Percentiles rank a stretch among this genome's conserved stretches.
Evolutionary conservation across 2,888 invertebrate species (phyloP).

Genomic region (Xanthorhoe designata): DNA sequence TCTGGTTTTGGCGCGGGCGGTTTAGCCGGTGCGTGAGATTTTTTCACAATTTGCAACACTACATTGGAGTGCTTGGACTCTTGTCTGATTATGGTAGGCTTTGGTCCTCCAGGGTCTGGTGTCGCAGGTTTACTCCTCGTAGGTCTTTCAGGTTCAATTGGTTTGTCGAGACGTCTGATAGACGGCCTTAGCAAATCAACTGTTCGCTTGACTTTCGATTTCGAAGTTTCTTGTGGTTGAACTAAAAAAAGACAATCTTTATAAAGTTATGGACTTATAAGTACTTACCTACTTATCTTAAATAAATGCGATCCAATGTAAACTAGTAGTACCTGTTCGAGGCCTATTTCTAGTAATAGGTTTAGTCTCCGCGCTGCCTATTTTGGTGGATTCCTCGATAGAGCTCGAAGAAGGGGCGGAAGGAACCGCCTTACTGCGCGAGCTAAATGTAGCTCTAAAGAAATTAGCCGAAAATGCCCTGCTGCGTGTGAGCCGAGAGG

Average conservation of each 20-base stretch:
- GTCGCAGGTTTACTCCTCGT: conserved; percentile 59
- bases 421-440: conserved; percentile 77
- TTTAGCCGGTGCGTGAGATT: conserved; percentile 62
- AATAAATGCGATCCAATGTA: no score
- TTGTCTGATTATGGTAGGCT: conserved; percentile 53
- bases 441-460: conserved; percentile 80
- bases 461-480: conserved; percentile 74
- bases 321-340: conserved; percentile 65
- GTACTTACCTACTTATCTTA: background rate
- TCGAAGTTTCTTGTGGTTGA: conserved; percentile 55
- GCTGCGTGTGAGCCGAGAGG: conserved; percentile 46
- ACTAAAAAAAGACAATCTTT: conserved; percentile 48
- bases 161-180: conserved; percentile 58
- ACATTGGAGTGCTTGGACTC: conserved; percentile 65
- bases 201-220: conserved; percentile 58
- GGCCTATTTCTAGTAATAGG: conserved; percentile 80
- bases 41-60: conserved; percentile 75
- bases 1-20: conserved; percentile 48
- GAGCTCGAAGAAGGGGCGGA: conserved; percentile 56
- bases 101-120: conserved; percentile 62
- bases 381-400: conserved; percentile 74
- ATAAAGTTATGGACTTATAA: background rate
- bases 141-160: conserved; percentile 64
- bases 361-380: conserved; percentile 83
- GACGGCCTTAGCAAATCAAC: conserved; percentile 59